Conservation (phyloP, 2,888 invertebrate genomes). For the Fabriciana adippe region DNA sequence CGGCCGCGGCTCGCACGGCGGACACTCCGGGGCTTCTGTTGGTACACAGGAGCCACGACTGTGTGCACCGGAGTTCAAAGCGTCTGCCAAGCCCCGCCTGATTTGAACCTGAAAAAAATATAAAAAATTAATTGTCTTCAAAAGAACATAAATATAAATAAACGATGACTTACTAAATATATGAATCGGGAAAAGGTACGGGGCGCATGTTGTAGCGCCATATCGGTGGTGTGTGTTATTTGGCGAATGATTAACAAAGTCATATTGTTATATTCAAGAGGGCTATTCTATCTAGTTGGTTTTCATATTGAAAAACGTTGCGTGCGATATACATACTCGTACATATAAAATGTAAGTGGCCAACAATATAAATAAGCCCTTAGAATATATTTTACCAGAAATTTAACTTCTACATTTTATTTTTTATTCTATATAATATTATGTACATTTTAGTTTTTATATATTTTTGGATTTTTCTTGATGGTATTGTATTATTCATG, state of each 20-base stretch:
- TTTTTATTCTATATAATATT: no score
- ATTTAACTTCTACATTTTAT: no score
- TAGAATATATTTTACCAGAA: neutral
- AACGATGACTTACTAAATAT: neutral
- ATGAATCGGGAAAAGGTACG: conserved; percentile 4
- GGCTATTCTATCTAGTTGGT: neutral
- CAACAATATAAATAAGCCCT: neutral
- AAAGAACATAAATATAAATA: no score
- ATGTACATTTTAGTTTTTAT: no score
- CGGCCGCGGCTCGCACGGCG: conserved; percentile 27
- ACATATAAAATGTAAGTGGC: neutral
- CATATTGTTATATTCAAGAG: conserved; percentile 5
- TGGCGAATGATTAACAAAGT: neutral
- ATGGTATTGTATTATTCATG: no score
- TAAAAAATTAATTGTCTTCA: no score
- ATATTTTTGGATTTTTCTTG: no score
- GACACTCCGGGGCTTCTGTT: neutral
- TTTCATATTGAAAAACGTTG: neutral
- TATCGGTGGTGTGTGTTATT: conserved; percentile 3
- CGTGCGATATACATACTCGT: neutral
- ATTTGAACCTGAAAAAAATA: conserved; percentile 12
- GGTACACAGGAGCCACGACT: conserved; percentile 22
- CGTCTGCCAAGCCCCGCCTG: conserved; percentile 9
- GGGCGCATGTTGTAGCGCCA: neutral
- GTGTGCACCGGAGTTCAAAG: neutral